Evolutionary conservation across 2,888 invertebrate species (phyloP).

Genomic region (Agrochola macilenta): DNA sequence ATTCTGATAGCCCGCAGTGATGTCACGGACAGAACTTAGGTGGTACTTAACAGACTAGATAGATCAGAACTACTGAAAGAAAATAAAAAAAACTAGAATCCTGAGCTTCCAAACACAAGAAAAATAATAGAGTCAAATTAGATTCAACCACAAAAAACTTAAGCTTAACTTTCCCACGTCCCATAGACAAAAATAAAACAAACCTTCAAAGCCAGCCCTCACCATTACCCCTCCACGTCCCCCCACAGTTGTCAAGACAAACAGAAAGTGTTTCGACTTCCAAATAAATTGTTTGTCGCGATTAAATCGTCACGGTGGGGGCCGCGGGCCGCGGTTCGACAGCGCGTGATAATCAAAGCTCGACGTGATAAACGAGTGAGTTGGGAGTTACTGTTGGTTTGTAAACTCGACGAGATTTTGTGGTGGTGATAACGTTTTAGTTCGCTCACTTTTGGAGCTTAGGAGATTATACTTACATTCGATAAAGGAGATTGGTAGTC

Average conservation of each 20-base stretch:
- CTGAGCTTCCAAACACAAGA: neutral
- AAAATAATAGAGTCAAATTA: neutral
- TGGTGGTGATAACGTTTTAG: neutral
- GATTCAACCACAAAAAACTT: neutral
- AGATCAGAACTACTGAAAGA: too few species aligned
- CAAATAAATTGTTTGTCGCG: conserved; percentile 61
- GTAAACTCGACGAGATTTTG: neutral
- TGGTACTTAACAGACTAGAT: too few species aligned
- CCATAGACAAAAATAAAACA: neutral
- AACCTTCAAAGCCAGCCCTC: conserved; percentile 2
- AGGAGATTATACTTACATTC: neutral
- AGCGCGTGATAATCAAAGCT: conserved; percentile 61
- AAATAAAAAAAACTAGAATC: too few species aligned
- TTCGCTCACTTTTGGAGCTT: neutral
- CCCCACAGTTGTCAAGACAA: conserved; percentile 42
- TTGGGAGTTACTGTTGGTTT: conserved; percentile 28
- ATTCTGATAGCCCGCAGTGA: too few species aligned
- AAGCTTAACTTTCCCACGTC: neutral
- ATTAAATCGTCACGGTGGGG: conserved; percentile 57
- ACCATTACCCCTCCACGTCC: neutral
- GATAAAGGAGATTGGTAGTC: neutral
- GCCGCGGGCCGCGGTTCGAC: conserved; percentile 30
- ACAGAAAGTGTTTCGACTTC: conserved; percentile 43
- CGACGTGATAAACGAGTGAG: conserved; percentile 51
- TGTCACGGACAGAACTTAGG: too few species aligned